Conservation (phyloP, 1,140 invertebrate species). For the Drosophila teissieri region DNA sequence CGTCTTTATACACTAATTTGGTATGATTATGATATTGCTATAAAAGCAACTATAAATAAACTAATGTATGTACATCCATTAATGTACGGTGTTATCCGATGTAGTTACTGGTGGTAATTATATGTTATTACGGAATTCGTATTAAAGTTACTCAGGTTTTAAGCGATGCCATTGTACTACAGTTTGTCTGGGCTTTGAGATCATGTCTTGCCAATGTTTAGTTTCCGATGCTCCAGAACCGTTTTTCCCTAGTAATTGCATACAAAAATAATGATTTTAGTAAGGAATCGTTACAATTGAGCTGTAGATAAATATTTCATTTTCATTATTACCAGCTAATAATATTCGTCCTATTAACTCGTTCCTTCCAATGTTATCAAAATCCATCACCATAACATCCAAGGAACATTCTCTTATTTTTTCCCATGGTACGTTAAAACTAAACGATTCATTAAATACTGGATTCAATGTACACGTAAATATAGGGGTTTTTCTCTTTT, state of each 20-base stretch:
- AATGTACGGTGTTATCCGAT: conserved; percentile 11
- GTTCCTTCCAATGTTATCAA: conserved; percentile 96
- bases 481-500: conserved; percentile 98
- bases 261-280: not conserved
- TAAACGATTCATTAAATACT: conserved; percentile 96
- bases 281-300: not conserved
- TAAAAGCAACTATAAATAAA: conserved; percentile 29
- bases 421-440: conserved; percentile 97
- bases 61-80: conserved; percentile 28
- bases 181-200: conserved; percentile 96
- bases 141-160: conserved; percentile 90
- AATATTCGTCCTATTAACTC: conserved; percentile 96
- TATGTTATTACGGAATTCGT: conserved; percentile 5
- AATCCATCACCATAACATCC: conserved; percentile 97
- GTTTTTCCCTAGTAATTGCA: conserved; percentile 88
- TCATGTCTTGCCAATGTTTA: conserved; percentile 98
- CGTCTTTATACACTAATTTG: not conserved
- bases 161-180: conserved; percentile 96
- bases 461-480: conserved; percentile 97
- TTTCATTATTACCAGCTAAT: conserved; percentile 88
- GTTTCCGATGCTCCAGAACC: conserved; percentile 95
- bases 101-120: conserved; percentile 16
- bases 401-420: conserved; percentile 96
- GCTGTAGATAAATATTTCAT: not conserved
- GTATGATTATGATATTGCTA: conserved; percentile 17